Conservation (phyloP, 2,888 invertebrate species). For the Lepidochrysops patricia region DNA sequence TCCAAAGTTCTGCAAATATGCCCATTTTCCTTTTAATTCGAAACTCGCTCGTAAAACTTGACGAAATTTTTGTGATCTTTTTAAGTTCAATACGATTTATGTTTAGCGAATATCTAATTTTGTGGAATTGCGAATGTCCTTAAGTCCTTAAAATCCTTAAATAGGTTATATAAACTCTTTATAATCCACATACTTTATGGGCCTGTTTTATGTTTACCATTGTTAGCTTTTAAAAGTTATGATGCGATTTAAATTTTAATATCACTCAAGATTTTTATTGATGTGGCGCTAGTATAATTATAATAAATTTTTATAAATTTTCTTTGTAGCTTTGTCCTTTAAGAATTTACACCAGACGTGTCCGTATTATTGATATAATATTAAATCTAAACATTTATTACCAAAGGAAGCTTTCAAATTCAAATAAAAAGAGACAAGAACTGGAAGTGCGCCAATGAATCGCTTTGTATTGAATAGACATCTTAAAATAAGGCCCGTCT, state of each 20-base stretch:
- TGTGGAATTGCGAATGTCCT: not conserved
- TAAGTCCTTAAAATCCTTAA: not conserved
- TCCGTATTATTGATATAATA: too few relatives aligned
- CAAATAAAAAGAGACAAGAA: not conserved
- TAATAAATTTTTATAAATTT: too few relatives aligned
- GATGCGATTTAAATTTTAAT: not conserved
- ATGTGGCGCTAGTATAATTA: not conserved
- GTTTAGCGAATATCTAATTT: not conserved
- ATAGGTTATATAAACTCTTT: not conserved
- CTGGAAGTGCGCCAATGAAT: not conserved
- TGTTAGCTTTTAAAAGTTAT: not conserved
- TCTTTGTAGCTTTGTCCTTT: not conserved
- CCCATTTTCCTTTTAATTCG: not conserved
- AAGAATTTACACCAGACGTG: too few relatives aligned
- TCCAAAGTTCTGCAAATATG: not conserved
- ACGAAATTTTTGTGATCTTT: not conserved
- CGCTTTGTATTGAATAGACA: not conserved
- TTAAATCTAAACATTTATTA: too few relatives aligned
- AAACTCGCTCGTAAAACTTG: not conserved
- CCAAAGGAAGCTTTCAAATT: not conserved
- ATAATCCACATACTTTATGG: not conserved
- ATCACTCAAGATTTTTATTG: not conserved
- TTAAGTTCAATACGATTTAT: not conserved
- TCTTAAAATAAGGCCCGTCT: not conserved
- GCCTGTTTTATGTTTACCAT: not conserved